Evolutionary conservation across 2,113 vertebrate species (phyloP).

Genomic region (Pteruthius melanotis): DNA sequence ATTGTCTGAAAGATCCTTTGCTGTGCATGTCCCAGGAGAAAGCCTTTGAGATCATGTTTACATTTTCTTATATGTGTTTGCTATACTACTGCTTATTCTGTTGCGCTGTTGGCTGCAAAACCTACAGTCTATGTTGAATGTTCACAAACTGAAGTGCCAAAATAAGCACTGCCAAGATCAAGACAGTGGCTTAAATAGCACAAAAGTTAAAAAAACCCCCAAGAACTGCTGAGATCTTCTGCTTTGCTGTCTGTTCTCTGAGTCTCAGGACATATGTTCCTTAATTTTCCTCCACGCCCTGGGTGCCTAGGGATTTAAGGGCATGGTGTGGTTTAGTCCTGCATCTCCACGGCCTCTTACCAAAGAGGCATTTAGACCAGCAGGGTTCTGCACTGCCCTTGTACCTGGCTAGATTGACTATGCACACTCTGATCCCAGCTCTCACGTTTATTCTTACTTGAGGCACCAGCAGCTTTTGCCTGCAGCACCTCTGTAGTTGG

Average conservation of each 20-base stretch:
- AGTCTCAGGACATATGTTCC: neutral
- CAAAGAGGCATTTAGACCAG: neutral
- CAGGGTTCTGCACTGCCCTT: neutral
- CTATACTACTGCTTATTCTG: neutral
- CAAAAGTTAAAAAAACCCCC: neutral
- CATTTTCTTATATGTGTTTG: neutral
- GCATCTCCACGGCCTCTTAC: neutral
- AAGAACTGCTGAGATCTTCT: constrained; percentile 8
- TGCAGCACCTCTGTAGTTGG: neutral
- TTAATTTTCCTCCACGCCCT: neutral
- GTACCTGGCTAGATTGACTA: neutral
- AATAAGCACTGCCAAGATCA: constrained; percentile 47
- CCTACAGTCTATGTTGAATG: neutral
- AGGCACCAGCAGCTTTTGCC: neutral
- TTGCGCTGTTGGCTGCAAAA: neutral
- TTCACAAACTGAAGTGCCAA: constrained; percentile 32
- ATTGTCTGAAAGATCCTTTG: neutral
- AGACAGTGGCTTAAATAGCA: constrained; percentile 50
- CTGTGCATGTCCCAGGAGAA: neutral
- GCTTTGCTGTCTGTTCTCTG: constrained; percentile 21
- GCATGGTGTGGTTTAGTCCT: neutral
- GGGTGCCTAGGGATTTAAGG: neutral
- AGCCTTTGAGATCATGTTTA: neutral
- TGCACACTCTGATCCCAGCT: neutral
- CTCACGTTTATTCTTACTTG: neutral